Percentiles rank a stretch among this genome's conserved stretches.
Evolutionary conservation across 2,113 vertebrate genomes (phyloP).

Genomic region (Alethe castanea): DNA sequence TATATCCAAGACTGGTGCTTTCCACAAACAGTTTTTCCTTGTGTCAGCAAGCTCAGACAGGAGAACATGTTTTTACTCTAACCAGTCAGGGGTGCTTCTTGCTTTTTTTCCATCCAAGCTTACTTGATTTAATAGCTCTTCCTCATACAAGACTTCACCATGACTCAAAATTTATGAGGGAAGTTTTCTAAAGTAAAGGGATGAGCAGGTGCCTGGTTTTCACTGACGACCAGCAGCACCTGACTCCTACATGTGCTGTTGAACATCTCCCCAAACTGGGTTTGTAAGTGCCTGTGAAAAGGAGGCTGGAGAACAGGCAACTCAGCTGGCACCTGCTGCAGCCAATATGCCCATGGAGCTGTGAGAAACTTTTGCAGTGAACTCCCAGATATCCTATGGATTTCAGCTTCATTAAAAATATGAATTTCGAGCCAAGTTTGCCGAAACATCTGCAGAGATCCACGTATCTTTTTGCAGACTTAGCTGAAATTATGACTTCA

Average conservation of each 20-base stretch:
- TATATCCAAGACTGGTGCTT: not conserved
- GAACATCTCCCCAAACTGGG: conserved; percentile 9
- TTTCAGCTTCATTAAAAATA: not conserved
- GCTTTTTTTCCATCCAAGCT: not conserved
- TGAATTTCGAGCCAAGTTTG: not conserved
- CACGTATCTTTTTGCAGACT: not conserved
- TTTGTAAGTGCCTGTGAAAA: not conserved
- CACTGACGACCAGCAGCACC: not conserved
- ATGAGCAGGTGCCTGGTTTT: conserved; percentile 38
- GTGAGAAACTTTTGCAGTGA: not conserved
- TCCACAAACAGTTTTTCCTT: conserved; percentile 14
- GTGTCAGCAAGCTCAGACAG: conserved; percentile 42
- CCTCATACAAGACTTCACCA: not conserved
- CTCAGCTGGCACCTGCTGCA: conserved; percentile 11
- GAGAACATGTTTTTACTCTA: not conserved
- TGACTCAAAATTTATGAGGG: conserved; percentile 19
- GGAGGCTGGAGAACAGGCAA: not conserved
- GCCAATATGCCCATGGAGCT: not conserved
- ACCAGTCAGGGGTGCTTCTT: not conserved
- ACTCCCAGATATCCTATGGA: not conserved
- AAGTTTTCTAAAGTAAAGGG: conserved; percentile 27
- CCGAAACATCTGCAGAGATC: not conserved
- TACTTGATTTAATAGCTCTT: not conserved
- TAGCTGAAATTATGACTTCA: not conserved
- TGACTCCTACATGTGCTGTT: not conserved